Base-by-base conservation (phyloP, 2,888 invertebrate species). In the Trachelus iudaicus region DNA sequence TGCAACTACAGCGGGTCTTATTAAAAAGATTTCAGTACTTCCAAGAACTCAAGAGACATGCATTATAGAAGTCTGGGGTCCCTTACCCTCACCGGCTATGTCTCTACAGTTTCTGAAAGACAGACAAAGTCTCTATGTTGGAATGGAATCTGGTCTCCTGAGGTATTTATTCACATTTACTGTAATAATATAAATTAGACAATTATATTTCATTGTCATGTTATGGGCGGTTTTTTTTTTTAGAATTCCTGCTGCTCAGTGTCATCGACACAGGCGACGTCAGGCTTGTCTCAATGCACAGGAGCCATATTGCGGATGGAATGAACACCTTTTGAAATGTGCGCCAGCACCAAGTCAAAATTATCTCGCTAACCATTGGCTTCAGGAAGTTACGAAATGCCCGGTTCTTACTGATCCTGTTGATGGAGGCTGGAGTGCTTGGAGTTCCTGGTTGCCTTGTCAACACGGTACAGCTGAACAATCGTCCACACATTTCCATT, bases 231-330 rank as follows among this genome's bases (percentile, higher is more conserved):
- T n/a, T 56, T 23, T 40, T 23, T n/a, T 76, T 78, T 56, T 71
- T 69, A 95, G 96, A 68, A 93, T 98, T 76, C 94, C 96, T 0
- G 95, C 96, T 1, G 94, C 96, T 81, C 95, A 97, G 73, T 98
- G 98, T 87, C 92, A 93, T 56, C 94, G 97, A 2, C 96, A 97
- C 91, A 93, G 92, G 12, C 94, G 94, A 11, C 93, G 94, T 76
- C 92, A 94, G 12, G 94, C 95, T 11, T 98, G 98, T 90, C 89
- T 96, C 71, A 95, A 95, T 84, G 95, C 98, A 0, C 96, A 96
- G 92, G 98, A 98, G 92, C 98, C 98, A 0, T 98, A 98, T 90
- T 98, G 98, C 91, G 98, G 98, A 0, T 98, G 98, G 98, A 95
- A 98, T 91, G 95, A 96, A 83, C 93, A 94, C 9, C 92, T 94